A percentile compares a stretch with the other conserved stretches of the same genome.
These are phyloP conservation scores for Cataglyphis cursor DNA, from an alignment of 2,888 invertebrate genomes.

Conservation along the genomic window DNA sequence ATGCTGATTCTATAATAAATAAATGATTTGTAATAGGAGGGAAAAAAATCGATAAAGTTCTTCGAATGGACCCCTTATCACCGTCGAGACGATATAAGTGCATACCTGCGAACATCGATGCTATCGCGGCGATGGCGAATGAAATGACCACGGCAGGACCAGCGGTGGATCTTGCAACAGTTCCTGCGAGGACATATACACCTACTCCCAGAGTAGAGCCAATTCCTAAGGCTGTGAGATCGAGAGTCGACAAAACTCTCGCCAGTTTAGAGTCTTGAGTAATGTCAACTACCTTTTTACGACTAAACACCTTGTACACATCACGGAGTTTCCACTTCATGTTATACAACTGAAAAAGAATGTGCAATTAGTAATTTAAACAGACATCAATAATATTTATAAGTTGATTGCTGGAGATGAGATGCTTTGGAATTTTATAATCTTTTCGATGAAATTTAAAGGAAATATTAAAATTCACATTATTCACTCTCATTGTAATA, in stretches of 20 bases:
- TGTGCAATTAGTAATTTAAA: conserved; percentile 29
- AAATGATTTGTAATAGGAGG: background rate
- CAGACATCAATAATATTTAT: background rate
- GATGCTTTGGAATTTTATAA: background rate
- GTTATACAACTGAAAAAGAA: conserved; percentile 67
- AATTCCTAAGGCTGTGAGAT: conserved; percentile 94
- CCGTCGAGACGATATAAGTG: background rate
- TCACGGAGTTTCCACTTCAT: conserved; percentile 71
- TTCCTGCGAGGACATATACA: conserved; percentile 95
- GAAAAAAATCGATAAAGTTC: background rate
- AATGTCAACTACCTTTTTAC: conserved; percentile 77
- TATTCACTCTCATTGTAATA: background rate
- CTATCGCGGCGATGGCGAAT: conserved; percentile 95
- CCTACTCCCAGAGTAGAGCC: conserved; percentile 96
- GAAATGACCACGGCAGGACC: conserved; percentile 96
- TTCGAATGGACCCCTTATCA: background rate
- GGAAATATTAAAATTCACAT: background rate
- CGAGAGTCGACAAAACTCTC: conserved; percentile 93
- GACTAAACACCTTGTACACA: conserved; percentile 74
- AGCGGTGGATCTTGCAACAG: conserved; percentile 93
- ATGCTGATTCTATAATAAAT: background rate
- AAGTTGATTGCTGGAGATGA: background rate
- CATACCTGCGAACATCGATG: conserved; percentile 95
- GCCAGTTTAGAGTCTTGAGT: conserved; percentile 86
- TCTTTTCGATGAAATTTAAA: background rate